Percentiles rank a stretch among this genome's conserved stretches.
phyloP scores from a whole-genome alignment of 2,113 vertebrate species.

The Microtus montanus region DNA sequence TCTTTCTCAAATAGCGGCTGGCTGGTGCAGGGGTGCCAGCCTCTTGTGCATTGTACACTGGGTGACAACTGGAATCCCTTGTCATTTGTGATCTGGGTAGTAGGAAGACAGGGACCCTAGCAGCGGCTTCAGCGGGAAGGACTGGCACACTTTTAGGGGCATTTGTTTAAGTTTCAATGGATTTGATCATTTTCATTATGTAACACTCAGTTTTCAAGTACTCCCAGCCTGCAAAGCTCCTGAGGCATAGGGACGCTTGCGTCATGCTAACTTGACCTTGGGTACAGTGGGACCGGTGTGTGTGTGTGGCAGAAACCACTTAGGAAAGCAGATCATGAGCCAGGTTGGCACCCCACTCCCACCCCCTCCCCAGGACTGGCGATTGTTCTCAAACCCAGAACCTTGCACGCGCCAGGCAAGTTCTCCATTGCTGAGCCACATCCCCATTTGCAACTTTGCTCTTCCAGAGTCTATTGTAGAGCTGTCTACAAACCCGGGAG shows the following conservation, averaged over 20 bases:
- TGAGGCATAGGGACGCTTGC: fast-evolving
- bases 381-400: not conserved
- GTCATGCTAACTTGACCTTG: not conserved
- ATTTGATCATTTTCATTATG: not conserved
- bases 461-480: not conserved
- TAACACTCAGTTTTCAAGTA: not conserved
- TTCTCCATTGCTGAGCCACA: not conserved
- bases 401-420: not conserved
- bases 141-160: not conserved
- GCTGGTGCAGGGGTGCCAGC: no score
- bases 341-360: no score
- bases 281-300: no score
- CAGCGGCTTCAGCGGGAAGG: not conserved
- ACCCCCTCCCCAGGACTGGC: not conserved
- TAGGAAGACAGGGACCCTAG: not conserved
- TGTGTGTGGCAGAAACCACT: not conserved
- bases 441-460: not conserved
- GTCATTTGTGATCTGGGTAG: not conserved
- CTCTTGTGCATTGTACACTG: not conserved
- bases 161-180: not conserved
- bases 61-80: no score
- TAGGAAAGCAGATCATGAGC: not conserved
- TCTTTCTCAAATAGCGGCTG: not conserved
- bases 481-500: not conserved
- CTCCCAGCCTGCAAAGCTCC: not conserved